These are phyloP conservation scores for Pardalotus punctatus DNA, from an alignment of 2,113 vertebrate genomes.

Conservation along the genomic window DNA sequence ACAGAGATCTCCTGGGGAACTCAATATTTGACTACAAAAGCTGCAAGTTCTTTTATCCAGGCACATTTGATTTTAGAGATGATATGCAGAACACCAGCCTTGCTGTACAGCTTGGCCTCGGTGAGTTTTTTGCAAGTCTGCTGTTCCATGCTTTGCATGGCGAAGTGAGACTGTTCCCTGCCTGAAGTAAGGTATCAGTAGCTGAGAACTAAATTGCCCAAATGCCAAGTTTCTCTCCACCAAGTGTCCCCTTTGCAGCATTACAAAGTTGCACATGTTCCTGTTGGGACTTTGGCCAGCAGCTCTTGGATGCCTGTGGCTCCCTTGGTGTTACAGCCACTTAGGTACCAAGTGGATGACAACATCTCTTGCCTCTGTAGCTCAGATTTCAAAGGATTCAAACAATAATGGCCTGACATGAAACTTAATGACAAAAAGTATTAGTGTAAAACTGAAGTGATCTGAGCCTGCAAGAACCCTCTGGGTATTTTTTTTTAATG, in stretches of 20 bases:
- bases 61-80: constrained; percentile 3
- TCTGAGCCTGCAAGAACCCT: neutral
- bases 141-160: neutral
- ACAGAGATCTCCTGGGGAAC: neutral
- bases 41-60: neutral
- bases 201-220: neutral
- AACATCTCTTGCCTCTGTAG: neutral
- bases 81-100: neutral
- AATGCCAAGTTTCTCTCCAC: neutral
- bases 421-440: neutral
- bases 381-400: neutral
- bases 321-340: neutral
- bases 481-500: neutral
- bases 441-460: neutral
- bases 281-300: neutral
- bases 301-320: neutral
- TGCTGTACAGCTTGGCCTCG: neutral
- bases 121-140: neutral
- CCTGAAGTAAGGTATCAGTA: neutral
- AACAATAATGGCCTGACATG: neutral
- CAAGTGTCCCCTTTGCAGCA: neutral
- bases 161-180: neutral
- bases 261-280: fast-evolving
- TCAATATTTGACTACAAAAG: constrained; percentile 40
- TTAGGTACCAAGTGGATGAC: neutral